Base-by-base conservation (phyloP, 2,797 vertebrate species). In the Lindbergichthys nudifrons region DNA sequence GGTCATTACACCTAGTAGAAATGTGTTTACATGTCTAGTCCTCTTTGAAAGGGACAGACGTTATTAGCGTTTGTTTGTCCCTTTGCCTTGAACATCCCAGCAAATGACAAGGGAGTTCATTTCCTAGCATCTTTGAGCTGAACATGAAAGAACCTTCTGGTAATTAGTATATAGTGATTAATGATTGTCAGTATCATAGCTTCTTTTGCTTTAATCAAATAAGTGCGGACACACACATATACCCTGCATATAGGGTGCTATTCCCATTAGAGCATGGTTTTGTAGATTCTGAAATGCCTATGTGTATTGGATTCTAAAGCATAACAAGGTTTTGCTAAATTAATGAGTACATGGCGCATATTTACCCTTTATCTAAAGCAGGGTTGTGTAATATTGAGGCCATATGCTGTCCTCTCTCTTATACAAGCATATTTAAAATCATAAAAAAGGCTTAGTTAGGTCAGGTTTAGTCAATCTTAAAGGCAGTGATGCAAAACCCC, bases 21-120 rank as follows among this genome's bases (percentile, higher is more conserved):
- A 76, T 81, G 64, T 94, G 88, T 93, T 93, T 92, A 91, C 88
- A 87, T 67, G 66, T 56, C 73, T 73, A 47, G 71, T 85, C 76
- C 58, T 80, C 88, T 92, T 94, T 94, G 89, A 94, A 94, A 94
- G 82, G 82, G 90, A 92, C 85, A 92, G 75, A 75, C 87, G 92
- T 93, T 93, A 94, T 95, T 94, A 95, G 92, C 14, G 79, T 92
- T 92, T 95, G 93, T 94, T 94, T 95, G 94, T 95, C 94, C 93
- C 90, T 86, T 36, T 83, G 85, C 86, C 86, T 93, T 93, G 88
- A 85, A 93, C 87, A 92, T 83, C 77, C 80, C 71, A 56, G 79
- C 86, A 94, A 95, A 94, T 93, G 93, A 95, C 94, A 93, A 86
- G 93, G 93, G 94, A 95, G 86, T 94, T 94, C 62, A 89, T 92